phyloP scores from a whole-genome alignment of 1,140 invertebrate species.

The Dolichoris vasculosae region DNA sequence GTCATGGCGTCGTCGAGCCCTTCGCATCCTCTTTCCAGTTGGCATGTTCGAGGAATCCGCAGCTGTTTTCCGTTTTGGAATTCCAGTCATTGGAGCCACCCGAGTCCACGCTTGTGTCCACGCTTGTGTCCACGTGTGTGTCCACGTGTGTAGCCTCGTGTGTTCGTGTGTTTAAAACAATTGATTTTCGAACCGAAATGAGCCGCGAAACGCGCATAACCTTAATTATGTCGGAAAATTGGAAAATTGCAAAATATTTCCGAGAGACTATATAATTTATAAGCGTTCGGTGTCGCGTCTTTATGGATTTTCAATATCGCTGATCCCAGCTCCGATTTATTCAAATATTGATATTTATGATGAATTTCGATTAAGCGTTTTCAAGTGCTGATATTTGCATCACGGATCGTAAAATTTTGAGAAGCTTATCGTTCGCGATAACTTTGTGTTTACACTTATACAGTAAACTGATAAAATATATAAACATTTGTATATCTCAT shows the following conservation, averaged over 20 bases:
- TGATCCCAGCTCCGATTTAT: not conserved
- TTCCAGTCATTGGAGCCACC: too few species aligned
- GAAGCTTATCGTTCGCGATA: not conserved
- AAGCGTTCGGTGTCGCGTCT: not conserved
- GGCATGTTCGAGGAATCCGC: constrained; percentile 9
- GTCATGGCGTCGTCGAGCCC: constrained; percentile 16
- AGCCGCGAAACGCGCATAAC: not conserved
- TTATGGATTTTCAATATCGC: not conserved
- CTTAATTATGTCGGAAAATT: constrained; percentile 29
- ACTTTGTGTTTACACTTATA: not conserved
- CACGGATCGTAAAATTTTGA: not conserved
- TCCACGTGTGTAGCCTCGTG: not conserved
- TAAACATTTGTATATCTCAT: not conserved
- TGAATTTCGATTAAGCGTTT: constrained; percentile 6
- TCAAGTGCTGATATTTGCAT: not conserved
- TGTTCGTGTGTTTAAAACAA: too few species aligned
- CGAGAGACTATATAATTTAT: not conserved
- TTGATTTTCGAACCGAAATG: constrained; percentile 33
- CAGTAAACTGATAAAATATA: not conserved
- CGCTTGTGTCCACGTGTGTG: not conserved
- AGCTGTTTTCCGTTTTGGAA: not conserved
- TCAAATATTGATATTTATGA: not conserved
- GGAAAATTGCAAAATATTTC: too few species aligned
- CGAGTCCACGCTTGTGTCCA: not conserved
- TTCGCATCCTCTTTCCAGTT: not conserved